Evolutionary conservation across 2,113 vertebrate genomes (phyloP).

Genomic region (Apistogramma diplotaenia): DNA sequence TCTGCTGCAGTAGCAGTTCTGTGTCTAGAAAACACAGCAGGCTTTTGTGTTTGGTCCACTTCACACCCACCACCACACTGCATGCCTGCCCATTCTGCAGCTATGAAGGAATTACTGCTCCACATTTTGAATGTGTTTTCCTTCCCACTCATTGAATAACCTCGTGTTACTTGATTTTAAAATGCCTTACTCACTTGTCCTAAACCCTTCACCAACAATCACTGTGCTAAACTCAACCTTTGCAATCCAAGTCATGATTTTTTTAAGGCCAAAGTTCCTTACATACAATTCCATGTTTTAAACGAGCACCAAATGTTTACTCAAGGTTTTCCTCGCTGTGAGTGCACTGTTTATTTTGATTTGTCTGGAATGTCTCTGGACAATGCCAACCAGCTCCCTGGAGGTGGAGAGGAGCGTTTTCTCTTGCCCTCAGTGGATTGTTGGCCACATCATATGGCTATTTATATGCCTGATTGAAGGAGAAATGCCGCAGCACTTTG

Average conservation of each 20-base stretch:
- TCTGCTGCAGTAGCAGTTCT: background rate
- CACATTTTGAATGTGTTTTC: background rate
- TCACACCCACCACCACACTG: background rate
- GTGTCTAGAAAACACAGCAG: slow-evolving; percentile 10
- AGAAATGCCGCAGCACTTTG: slow-evolving; percentile 20
- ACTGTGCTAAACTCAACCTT: background rate
- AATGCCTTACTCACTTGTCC: background rate
- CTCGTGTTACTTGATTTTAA: background rate
- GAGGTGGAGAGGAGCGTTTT: slow-evolving; percentile 36
- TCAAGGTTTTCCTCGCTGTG: slow-evolving; percentile 67
- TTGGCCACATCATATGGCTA: slow-evolving; percentile 23
- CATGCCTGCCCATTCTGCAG: background rate
- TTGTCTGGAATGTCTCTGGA: slow-evolving; percentile 69
- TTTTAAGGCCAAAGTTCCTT: slow-evolving; percentile 31
- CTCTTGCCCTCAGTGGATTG: slow-evolving; percentile 20
- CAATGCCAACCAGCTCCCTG: slow-evolving; percentile 56
- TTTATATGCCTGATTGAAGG: slow-evolving; percentile 55
- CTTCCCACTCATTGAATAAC: background rate
- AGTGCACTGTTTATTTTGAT: slow-evolving; percentile 72
- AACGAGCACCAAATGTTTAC: slow-evolving; percentile 81
- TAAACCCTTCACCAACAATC: background rate
- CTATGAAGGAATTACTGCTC: background rate
- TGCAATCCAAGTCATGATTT: slow-evolving; percentile 28
- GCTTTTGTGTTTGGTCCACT: slow-evolving; percentile 17
- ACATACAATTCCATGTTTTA: slow-evolving; percentile 35